A percentile compares a stretch with the other conserved stretches of the same genome.
These are phyloP conservation scores for Syrrhaptes paradoxus DNA, from an alignment of 2,113 vertebrate genomes.

Conservation along the genomic window DNA sequence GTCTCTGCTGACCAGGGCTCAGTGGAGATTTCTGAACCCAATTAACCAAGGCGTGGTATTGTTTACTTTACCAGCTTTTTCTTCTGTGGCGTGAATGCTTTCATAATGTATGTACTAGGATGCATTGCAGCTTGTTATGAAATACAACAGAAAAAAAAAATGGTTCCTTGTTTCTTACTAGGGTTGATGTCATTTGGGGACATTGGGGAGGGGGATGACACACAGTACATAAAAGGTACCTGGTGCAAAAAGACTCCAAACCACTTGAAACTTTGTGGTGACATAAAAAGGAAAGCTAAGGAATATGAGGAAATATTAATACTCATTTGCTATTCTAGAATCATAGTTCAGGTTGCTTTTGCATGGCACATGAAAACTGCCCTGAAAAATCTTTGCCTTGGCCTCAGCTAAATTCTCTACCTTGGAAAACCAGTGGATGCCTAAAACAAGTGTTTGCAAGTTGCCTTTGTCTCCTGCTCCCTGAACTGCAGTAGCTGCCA, in stretches of 20 bases:
- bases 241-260: neutral
- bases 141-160: neutral
- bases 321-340: neutral
- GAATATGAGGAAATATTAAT: neutral
- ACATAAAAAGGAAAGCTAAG: neutral
- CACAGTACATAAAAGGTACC: neutral
- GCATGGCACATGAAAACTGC: neutral
- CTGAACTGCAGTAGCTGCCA: neutral
- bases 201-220: neutral
- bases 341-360: neutral
- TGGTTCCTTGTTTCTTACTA: neutral
- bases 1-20: neutral
- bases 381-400: neutral
- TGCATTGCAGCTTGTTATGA: neutral
- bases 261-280: neutral
- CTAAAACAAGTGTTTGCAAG: neutral
- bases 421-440: neutral
- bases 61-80: neutral
- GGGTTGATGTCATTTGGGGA: neutral
- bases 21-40: neutral
- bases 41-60: neutral
- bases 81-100: neutral
- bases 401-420: neutral
- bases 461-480: neutral
- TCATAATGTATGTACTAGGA: neutral